Percentiles rank a stretch among this genome's conserved stretches.
These are phyloP conservation scores for Leptopilina clavipes DNA, from an alignment of 1,140 invertebrate genomes.

Conservation along the genomic window DNA sequence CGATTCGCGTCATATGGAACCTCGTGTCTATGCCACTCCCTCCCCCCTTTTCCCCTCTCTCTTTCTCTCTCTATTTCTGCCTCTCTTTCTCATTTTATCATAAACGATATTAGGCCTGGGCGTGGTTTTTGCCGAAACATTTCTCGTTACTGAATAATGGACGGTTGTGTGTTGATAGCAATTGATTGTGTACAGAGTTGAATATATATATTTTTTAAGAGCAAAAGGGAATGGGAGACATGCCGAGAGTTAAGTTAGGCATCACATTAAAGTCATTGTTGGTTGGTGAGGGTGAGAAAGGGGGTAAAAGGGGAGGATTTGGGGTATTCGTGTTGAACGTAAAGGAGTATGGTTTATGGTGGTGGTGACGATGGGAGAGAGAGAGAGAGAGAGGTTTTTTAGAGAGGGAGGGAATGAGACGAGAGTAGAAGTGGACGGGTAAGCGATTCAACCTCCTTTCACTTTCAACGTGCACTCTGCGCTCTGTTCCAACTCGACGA, in stretches of 20 bases:
- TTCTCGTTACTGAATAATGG: conserved; percentile 37
- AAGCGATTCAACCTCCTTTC: conserved; percentile 75
- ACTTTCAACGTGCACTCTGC: conserved; percentile 70
- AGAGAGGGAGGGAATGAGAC: conserved; percentile 41
- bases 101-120: conserved; percentile 35
- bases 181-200: conserved; percentile 38
- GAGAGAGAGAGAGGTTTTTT: conserved; percentile 46
- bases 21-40: conserved; percentile 14
- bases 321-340: conserved; percentile 42
- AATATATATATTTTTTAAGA: conserved; percentile 34
- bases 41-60: conserved; percentile 13
- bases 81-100: conserved; percentile 33
- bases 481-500: conserved; percentile 45
- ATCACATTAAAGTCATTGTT: conserved; percentile 31
- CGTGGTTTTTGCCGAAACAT: conserved; percentile 23
- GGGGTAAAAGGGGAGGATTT: conserved; percentile 36
- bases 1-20: conserved; percentile 9
- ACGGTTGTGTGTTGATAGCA: conserved; percentile 43
- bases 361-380: conserved; percentile 44
- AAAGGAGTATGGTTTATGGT: conserved; percentile 48
- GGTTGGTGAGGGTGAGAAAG: conserved; percentile 37
- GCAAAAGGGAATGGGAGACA: neutral
- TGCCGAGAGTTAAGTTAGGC: conserved; percentile 19
- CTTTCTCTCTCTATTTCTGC: neutral
- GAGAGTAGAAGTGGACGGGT: conserved; percentile 66